Evolutionary conservation across 2,888 invertebrate species (phyloP), one percentile per base, ranked within the genome.

Genomic region (Notodonta dromedarius): DNA sequence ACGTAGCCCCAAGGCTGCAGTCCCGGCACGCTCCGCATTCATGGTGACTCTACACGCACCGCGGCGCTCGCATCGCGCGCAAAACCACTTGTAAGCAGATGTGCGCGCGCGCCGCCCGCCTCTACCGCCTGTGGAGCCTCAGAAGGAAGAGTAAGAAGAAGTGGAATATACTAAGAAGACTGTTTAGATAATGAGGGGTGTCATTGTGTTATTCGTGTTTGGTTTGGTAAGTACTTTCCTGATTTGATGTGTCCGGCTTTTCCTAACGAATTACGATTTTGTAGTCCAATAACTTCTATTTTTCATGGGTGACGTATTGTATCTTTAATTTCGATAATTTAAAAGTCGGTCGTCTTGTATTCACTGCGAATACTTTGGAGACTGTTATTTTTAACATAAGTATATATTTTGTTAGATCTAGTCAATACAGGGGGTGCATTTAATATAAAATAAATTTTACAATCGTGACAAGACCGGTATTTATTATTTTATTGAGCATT

Each of bases 61-160:
- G 46, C 46, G 16, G 8, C 16, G 16, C 16, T 50, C 66, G 64
- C 64, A 62, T 16, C 65, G 53, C 57, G 59, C n/a, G 57, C 56
- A 66, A 70, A 63, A 77, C 55, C 77, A 75, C 56, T 76, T 40
- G 52, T 12, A 40, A 42, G 59, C 76, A 65, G 78, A 90, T 91
- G 91, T 91, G 91, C 90, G 88, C 76, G 57, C 78, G 89, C 80
- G 86, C 74, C 58, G 67, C 81, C 48, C 84, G 86, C 62, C 68
- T 90, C 40, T 87, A 78, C 70, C 74, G 81, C 35, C 69, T 90
- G 52, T 89, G 86, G 85, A 75, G 84, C 42, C 65, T 90, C 59
- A 75, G 78, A 61, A 79, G 87, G 2, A 83, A 75, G 52, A 82
- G 80, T 61, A 80, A 79, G 66, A 56, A 24, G 24, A 42, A 42